Percentiles rank a stretch among this genome's conserved stretches.
phyloP scores from a whole-genome alignment of 2,797 vertebrate species.

The Perodicticus potto region DNA sequence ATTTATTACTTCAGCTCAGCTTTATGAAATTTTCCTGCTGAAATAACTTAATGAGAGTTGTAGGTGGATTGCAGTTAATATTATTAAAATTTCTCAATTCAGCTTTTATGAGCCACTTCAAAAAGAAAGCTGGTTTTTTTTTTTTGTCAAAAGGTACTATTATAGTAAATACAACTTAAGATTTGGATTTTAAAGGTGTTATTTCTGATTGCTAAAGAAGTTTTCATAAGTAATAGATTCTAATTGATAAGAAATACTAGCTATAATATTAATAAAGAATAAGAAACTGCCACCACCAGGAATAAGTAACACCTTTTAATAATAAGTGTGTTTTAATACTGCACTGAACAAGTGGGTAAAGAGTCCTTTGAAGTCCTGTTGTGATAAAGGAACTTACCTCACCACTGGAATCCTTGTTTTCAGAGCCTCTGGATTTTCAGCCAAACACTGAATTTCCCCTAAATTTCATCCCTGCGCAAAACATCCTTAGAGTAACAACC shows the following conservation, averaged over 20 bases:
- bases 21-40: conserved; percentile 67
- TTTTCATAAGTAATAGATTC: conserved; percentile 37
- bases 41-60: conserved; percentile 60
- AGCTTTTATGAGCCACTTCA: conserved; percentile 70
- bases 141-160: conserved; percentile 63
- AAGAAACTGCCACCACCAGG: conserved; percentile 39
- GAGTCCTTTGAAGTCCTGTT: conserved; percentile 8
- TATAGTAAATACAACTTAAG: conserved; percentile 38
- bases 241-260: conserved; percentile 14
- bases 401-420: conserved; percentile 63
- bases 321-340: conserved; percentile 24
- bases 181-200: conserved; percentile 66
- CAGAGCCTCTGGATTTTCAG: conserved; percentile 65
- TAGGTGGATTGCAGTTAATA: conserved; percentile 61
- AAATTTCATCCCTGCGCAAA: conserved; percentile 57
- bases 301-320: conserved; percentile 45
- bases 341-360: conserved; percentile 65
- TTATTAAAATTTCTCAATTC: conserved; percentile 42
- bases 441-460: conserved; percentile 71
- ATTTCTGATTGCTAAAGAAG: conserved; percentile 59
- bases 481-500: not conserved
- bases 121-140: not conserved
- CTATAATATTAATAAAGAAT: conserved; percentile 51
- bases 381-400: conserved; percentile 37
- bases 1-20: conserved; percentile 66